A percentile compares a stretch with the other conserved stretches of the same genome.
Conservation (phyloP, 2,797 vertebrate species). For the Euphonia xanthogaster region DNA sequence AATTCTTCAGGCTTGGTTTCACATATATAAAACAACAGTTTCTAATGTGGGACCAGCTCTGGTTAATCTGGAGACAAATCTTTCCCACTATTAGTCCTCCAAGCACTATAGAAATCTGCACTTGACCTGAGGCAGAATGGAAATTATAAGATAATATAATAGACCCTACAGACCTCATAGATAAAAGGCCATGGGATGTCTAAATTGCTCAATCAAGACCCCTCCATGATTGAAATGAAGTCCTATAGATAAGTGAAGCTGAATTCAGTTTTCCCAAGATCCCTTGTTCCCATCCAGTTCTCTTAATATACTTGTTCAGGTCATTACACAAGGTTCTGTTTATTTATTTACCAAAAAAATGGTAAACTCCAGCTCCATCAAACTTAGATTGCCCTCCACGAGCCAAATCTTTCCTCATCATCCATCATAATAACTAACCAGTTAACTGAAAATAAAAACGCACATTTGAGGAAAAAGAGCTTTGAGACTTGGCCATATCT, state of each 20-base stretch:
- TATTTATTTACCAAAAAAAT: constrained; percentile 7
- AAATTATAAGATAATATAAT: constrained; percentile 39
- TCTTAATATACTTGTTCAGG: neutral
- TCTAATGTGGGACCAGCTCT: neutral
- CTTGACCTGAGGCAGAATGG: constrained; percentile 20
- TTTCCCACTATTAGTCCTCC: neutral
- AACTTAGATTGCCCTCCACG: neutral
- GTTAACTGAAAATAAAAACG: neutral
- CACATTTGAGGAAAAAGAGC: neutral
- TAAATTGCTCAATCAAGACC: neutral
- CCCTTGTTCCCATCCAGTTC: neutral
- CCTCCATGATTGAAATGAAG: neutral
- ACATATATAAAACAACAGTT: neutral
- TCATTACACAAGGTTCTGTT: neutral
- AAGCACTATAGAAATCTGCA: constrained; percentile 9
- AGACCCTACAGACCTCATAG: neutral
- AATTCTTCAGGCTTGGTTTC: neutral
- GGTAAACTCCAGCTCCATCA: neutral
- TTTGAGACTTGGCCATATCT: neutral
- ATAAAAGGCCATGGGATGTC: neutral
- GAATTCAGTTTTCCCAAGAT: neutral
- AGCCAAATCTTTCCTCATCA: neutral
- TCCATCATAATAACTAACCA: neutral
- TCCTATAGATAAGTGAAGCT: neutral
- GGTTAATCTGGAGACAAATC: neutral